Conservation (phyloP, 1,140 invertebrate genomes). For the Brachionus rubens region DNA sequence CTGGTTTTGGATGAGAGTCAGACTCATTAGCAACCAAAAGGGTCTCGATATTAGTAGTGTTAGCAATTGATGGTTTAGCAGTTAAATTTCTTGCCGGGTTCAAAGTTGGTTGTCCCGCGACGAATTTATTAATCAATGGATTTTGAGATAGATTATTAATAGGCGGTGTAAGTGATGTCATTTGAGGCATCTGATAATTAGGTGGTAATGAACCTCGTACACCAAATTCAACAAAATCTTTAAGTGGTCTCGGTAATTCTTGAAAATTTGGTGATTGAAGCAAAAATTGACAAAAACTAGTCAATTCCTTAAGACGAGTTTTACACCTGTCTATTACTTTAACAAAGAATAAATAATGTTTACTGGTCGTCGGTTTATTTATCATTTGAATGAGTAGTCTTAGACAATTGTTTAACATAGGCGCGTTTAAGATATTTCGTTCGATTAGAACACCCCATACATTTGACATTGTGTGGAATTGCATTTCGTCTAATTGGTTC, state of each 20-base stretch:
- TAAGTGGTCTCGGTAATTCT: not conserved
- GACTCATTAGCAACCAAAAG: constrained; percentile 76
- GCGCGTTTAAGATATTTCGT: not conserved
- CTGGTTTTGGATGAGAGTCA: constrained; percentile 15
- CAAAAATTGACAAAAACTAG: constrained; percentile 21
- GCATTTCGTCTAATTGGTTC: constrained; percentile 40
- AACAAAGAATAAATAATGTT: not conserved
- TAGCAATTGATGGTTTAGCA: constrained; percentile 79
- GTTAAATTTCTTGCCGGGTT: constrained; percentile 35
- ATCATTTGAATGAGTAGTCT: constrained; percentile 26
- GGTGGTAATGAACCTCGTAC: not conserved
- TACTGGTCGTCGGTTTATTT: constrained; percentile 4
- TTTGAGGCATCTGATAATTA: not conserved
- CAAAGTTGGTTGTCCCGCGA: constrained; percentile 80
- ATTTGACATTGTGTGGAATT: constrained; percentile 20
- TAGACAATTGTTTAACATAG: not conserved
- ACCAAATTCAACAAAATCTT: constrained; percentile 30
- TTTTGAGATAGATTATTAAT: not conserved
- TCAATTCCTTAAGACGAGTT: not conserved
- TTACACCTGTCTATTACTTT: constrained; percentile 34
- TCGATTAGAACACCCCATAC: constrained; percentile 40
- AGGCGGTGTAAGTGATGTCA: not conserved
- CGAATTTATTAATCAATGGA: constrained; percentile 64
- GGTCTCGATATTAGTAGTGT: constrained; percentile 96
- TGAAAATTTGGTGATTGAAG: not conserved